phyloP scores from a whole-genome alignment of 1,140 invertebrate species.

The Diplogasteroides magnus region DNA sequence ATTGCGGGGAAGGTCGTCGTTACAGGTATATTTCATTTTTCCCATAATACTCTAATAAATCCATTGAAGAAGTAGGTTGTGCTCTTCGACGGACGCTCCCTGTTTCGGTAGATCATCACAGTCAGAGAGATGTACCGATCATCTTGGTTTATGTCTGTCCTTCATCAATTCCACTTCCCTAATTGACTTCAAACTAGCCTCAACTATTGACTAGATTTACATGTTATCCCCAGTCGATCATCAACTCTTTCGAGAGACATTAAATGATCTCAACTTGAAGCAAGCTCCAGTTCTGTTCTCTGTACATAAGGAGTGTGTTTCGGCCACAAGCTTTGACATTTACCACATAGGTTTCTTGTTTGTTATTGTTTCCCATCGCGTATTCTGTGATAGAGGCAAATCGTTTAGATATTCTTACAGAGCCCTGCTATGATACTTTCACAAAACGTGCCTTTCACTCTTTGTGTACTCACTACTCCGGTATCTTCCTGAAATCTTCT shows the following conservation, averaged over 20 bases:
- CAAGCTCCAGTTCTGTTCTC: conserved; percentile 6
- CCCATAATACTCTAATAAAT: conserved; percentile 10
- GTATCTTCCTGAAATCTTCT: no score
- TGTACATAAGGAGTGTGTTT: background rate
- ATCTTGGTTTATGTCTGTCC: background rate
- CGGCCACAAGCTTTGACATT: background rate
- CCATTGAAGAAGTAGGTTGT: conserved; percentile 27
- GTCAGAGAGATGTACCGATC: conserved; percentile 23
- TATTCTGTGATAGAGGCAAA: background rate
- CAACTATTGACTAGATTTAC: conserved; percentile 7
- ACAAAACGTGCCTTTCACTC: background rate
- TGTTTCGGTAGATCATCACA: conserved; percentile 41
- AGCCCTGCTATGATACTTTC: background rate
- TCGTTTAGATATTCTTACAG: background rate
- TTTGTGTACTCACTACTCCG: no score
- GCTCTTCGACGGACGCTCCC: conserved; percentile 27
- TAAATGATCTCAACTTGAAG: conserved; percentile 8
- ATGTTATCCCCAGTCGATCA: no score
- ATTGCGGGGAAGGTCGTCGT: conserved; percentile 36
- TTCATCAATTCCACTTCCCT: conserved; percentile 10
- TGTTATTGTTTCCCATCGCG: background rate
- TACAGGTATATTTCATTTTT: conserved; percentile 28
- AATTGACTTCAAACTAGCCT: conserved; percentile 6
- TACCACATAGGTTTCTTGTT: background rate
- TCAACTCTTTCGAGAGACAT: background rate